Evolutionary conservation across 64 coral and sea anemone genomes (phyloP).

Genomic region (Stichodactyla mertensii): DNA sequence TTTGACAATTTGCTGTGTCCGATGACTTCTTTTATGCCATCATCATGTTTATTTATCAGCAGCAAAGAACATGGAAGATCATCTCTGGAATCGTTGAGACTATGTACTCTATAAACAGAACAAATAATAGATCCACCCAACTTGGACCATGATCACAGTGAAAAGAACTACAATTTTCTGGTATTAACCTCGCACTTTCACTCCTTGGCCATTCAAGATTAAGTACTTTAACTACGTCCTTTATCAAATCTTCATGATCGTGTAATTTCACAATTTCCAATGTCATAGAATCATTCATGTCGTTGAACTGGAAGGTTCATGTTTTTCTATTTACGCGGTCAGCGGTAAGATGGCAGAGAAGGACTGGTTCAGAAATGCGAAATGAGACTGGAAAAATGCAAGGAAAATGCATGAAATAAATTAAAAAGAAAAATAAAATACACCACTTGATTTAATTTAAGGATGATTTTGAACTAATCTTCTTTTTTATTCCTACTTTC

Average conservation of each 20-base stretch:
- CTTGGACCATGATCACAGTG: not conserved
- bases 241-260: slow-evolving; percentile 43
- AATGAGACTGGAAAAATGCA: no score
- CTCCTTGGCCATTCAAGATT: slow-evolving; percentile 82
- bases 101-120: slow-evolving; percentile 31
- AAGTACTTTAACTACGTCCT: slow-evolving; percentile 50
- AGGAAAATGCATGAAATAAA: no score
- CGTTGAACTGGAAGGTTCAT: not conserved
- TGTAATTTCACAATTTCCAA: slow-evolving; percentile 25
- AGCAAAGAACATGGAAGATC: slow-evolving; percentile 70
- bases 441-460: no score
- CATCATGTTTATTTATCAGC: slow-evolving; percentile 39
- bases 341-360: not conserved
- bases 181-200: slow-evolving; percentile 43
- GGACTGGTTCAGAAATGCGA: not conserved
- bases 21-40: slow-evolving; percentile 27
- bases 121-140: not conserved
- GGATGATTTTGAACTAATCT: no score
- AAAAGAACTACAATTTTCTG: not conserved
- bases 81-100: slow-evolving; percentile 34
- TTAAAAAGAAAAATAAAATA: no score
- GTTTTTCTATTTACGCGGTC: not conserved
- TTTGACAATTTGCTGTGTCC: slow-evolving; percentile 68
- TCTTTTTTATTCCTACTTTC: no score
- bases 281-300: not conserved